Percentiles rank a stretch among this genome's conserved stretches.
These are phyloP conservation scores for Corydoras sp. DNA, from an alignment of 2,113 vertebrate genomes.

Conservation along the genomic window DNA sequence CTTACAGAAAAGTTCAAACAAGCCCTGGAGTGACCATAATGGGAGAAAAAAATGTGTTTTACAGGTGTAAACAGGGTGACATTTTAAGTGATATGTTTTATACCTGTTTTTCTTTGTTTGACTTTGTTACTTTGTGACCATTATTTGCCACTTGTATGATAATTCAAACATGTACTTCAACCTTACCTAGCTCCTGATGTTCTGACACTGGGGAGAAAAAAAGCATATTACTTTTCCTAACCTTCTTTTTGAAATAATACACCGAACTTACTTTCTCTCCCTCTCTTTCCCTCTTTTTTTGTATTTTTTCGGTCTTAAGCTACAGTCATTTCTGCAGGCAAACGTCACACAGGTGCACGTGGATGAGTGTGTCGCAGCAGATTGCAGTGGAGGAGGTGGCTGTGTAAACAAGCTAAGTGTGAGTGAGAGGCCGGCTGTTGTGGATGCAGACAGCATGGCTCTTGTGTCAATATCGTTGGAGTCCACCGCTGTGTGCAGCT, in stretches of 20 bases:
- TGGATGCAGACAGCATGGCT: constrained; percentile 67
- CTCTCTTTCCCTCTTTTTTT: not conserved
- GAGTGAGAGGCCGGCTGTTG: constrained; percentile 63
- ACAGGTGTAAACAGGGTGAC: too few species aligned
- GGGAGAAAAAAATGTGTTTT: too few species aligned
- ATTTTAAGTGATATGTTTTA: too few species aligned
- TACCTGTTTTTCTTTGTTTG: too few species aligned
- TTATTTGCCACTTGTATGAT: too few species aligned
- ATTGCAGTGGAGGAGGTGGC: constrained; percentile 57
- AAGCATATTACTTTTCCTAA: too few species aligned
- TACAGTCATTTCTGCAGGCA: constrained; percentile 74
- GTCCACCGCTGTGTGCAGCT: constrained; percentile 58
- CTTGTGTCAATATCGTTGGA: constrained; percentile 69
- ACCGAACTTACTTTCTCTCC: not conserved
- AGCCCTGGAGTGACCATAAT: too few species aligned
- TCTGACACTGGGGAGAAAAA: too few species aligned
- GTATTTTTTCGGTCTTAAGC: constrained; percentile 46
- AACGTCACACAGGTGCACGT: constrained; percentile 69
- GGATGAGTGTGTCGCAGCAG: constrained; percentile 69
- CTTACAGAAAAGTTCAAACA: too few species aligned
- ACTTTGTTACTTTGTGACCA: too few species aligned
- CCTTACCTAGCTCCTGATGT: too few species aligned
- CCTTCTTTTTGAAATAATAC: not conserved
- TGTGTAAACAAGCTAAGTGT: constrained; percentile 59
- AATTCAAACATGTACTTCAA: too few species aligned